Evolutionary conservation across 2,888 invertebrate species (phyloP), one percentile per base, ranked within the genome.

Genomic region (Drosophila trichaetosa): DNA sequence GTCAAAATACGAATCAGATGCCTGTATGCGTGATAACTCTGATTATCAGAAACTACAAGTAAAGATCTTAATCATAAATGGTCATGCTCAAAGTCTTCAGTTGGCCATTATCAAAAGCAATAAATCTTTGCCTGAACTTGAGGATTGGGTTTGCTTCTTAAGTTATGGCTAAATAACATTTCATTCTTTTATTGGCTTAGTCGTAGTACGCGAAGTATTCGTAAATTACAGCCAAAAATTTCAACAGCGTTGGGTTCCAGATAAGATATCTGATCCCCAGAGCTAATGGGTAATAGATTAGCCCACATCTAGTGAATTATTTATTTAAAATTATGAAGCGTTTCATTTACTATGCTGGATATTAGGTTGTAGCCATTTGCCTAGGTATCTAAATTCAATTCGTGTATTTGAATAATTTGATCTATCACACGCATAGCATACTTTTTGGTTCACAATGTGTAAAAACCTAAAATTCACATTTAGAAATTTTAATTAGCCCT

Each of bases 41-140:
- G 29, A 29, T 29, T 29, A 6, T 29, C 49, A 31, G 8, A 40
- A 57, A 11, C 29, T 24, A 40, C 6, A 54, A 36, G 27, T 38
- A 13, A 42, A 34, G 49, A 42, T 53, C 40, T 34, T 13, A 53
- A 58, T 54, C 54, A n/a, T 38, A 29, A 31, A 46, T 40, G 67
- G 82, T 76, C 79, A 73, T 56, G 54, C 27, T 52, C 64, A 83
- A 89, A 69, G 69, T 82, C 59, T 51, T 18, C 24, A 69, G 65
- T 73, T 48, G 58, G 52, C 27, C 67, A 70, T 63, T 79, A 89
- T 87, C 85, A 21, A 77, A 73, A 89, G 48, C 89, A 87, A 69
- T 70, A 73, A 69, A 49, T 59, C 67, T 46, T 29, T 69, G 69
- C 87, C 87, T 89, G 83, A 73, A 79, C 46, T 34, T 27, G n/a